phyloP scores from a whole-genome alignment of 1,140 invertebrate genomes.

The Drosophila erecta region DNA sequence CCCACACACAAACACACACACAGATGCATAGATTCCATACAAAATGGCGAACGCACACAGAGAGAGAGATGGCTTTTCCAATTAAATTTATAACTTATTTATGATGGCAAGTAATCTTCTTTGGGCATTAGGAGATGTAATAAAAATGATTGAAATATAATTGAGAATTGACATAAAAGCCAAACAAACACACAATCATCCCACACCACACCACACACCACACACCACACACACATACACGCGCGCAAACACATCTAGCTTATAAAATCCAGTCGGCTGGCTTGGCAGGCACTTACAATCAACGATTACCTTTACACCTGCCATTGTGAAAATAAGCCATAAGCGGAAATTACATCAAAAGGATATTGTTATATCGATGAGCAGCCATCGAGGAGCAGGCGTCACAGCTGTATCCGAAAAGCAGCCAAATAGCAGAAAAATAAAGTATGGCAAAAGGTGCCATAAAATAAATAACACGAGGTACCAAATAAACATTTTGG shows the following conservation, averaged over 20 bases:
- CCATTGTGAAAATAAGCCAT: slow-evolving; percentile 83
- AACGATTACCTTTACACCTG: slow-evolving; percentile 83
- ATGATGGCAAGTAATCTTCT: slow-evolving; percentile 77
- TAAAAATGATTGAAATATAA: slow-evolving; percentile 84
- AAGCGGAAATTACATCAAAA: slow-evolving; percentile 83
- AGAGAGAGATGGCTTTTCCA: slow-evolving; percentile 52
- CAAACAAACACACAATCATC: slow-evolving; percentile 57
- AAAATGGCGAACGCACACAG: slow-evolving; percentile 9
- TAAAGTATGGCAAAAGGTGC: slow-evolving; percentile 82
- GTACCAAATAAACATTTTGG: slow-evolving; percentile 82
- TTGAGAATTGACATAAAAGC: slow-evolving; percentile 83
- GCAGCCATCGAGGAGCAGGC: slow-evolving; percentile 39
- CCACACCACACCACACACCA: slow-evolving; percentile 13
- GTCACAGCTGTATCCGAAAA: slow-evolving; percentile 23
- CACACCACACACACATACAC: slow-evolving; percentile 1
- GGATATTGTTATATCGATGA: slow-evolving; percentile 83
- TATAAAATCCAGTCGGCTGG: slow-evolving; percentile 67
- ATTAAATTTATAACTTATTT: slow-evolving; percentile 83
- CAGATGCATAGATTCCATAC: neutral
- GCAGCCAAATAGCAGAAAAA: slow-evolving; percentile 71
- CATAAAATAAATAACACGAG: slow-evolving; percentile 83
- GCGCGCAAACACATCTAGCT: slow-evolving; percentile 43
- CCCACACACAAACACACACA: neutral
- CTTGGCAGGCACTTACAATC: slow-evolving; percentile 78
- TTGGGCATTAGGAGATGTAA: slow-evolving; percentile 78